Conservation (phyloP, 2,888 invertebrate genomes). For the Dioctria linearis region DNA sequence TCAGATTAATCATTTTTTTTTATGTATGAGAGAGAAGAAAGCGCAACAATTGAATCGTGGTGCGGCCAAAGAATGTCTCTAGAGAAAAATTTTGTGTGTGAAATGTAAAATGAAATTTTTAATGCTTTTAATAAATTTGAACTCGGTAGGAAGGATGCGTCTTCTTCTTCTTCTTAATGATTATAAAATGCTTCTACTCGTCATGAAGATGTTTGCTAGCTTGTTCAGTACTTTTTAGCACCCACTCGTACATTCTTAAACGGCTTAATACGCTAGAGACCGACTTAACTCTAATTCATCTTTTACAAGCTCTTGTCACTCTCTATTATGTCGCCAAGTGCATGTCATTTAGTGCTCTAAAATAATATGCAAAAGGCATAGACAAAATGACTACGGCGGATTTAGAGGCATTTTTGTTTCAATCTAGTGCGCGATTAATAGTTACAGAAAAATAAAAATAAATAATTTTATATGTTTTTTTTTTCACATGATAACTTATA, state of each 20-base stretch:
- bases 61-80: background rate
- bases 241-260: conserved; percentile 13
- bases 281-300: conserved; percentile 30
- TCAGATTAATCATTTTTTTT: background rate
- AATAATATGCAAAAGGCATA: background rate
- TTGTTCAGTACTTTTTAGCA: background rate
- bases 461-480: too few relatives aligned
- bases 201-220: background rate
- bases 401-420: too few relatives aligned
- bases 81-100: too few relatives aligned
- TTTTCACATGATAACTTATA: too few relatives aligned
- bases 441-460: too few relatives aligned
- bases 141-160: background rate
- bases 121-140: background rate
- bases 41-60: background rate
- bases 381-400: too few relatives aligned
- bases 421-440: too few relatives aligned
- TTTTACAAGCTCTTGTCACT: conserved; percentile 11
- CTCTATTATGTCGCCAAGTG: conserved; percentile 15
- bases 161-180: too few relatives aligned
- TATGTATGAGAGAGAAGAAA: background rate
- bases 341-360: background rate
- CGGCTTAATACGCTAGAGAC: background rate
- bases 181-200: background rate
- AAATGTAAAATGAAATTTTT: background rate